A percentile compares a stretch with the other conserved stretches of the same genome.
Conservation (phyloP, 2,888 invertebrate species). For the Coenonympha arcania region DNA sequence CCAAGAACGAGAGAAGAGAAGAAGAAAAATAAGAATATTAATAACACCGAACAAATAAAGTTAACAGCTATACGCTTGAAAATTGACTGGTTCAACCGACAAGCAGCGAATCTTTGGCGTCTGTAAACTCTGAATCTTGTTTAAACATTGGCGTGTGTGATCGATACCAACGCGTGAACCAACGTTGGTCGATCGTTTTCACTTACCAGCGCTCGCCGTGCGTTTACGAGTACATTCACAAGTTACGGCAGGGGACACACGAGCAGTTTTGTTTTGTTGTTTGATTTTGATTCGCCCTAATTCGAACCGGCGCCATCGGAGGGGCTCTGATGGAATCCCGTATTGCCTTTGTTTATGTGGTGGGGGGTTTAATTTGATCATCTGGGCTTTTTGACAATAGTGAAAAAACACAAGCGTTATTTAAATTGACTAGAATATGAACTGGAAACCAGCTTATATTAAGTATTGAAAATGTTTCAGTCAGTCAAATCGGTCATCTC, state of each 20-base stretch:
- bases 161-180: background rate
- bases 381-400: background rate
- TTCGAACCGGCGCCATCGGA: background rate
- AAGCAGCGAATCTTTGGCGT: no score
- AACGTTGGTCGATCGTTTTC: background rate
- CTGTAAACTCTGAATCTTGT: background rate
- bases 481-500: no score
- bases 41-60: no score
- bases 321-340: slow-evolving; percentile 4
- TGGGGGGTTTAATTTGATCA: slow-evolving; percentile 5
- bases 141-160: background rate
- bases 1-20: no score
- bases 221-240: background rate
- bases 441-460: no score
- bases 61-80: no score
- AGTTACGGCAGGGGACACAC: background rate
- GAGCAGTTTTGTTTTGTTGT: slow-evolving; percentile 8
- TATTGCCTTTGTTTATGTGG: slow-evolving; percentile 2
- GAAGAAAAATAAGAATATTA: no score
- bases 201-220: background rate
- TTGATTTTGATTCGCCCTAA: slow-evolving; percentile 4
- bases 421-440: no score
- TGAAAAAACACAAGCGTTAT: no score
- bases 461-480: no score
- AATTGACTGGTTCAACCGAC: no score